Percentiles rank a stretch among this genome's conserved stretches.
Conservation (phyloP, 2,797 vertebrate genomes). For the Sebastes vulpes region DNA sequence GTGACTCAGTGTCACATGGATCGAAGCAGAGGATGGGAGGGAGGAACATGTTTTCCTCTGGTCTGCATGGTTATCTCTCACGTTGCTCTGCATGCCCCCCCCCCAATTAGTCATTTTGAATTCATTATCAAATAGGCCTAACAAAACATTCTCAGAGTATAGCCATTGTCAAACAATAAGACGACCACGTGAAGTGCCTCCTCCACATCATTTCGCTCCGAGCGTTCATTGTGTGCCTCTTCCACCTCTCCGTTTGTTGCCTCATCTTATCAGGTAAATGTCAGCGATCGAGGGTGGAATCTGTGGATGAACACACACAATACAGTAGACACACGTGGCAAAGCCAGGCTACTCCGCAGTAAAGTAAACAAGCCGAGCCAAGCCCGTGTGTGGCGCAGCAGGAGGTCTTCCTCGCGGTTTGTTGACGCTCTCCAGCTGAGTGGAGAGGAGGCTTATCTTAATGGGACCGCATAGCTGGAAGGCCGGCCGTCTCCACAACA, state of each 20-base stretch:
- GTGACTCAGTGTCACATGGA: conserved; percentile 8
- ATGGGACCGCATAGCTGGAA: conserved; percentile 47
- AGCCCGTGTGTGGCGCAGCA: not conserved
- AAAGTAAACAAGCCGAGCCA: conserved; percentile 44
- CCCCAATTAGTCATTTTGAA: not conserved
- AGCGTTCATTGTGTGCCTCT: not conserved
- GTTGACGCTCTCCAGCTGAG: conserved; percentile 46
- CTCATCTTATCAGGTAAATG: conserved; percentile 20
- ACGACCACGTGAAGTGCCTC: not conserved
- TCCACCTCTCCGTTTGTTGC: not conserved
- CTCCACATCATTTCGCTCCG: not conserved
- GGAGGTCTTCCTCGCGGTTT: conserved; percentile 45
- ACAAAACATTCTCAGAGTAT: not conserved
- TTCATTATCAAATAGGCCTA: not conserved
- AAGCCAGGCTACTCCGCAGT: not conserved
- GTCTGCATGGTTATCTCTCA: not conserved
- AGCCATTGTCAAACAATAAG: not conserved
- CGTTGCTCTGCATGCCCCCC: not conserved
- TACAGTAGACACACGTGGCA: conserved; percentile 11
- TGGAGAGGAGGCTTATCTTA: conserved; percentile 63
- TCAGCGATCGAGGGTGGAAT: not conserved
- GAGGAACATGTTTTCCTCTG: conserved; percentile 5
- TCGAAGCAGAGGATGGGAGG: not conserved
- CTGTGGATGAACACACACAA: conserved; percentile 31
- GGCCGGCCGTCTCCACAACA: conserved; percentile 29